These are phyloP conservation scores for Ardeotis arabs DNA, from an alignment of 2,113 vertebrate genomes.

Conservation along the genomic window DNA sequence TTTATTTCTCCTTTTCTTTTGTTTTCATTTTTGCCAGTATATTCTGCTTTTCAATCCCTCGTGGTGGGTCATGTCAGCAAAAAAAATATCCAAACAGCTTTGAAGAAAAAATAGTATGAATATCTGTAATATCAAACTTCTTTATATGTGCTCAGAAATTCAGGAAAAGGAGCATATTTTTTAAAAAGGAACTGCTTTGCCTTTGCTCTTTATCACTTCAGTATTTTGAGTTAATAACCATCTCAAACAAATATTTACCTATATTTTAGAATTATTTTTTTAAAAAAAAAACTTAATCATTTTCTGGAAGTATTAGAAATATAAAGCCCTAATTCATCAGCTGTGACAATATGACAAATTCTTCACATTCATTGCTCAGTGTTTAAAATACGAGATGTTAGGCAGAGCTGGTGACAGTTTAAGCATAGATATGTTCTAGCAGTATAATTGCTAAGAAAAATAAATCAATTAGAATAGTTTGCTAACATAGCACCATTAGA, in stretches of 20 bases:
- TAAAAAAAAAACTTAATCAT: not conserved
- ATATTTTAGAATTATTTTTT: not conserved
- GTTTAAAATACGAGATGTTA: not conserved
- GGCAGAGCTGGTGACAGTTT: not conserved
- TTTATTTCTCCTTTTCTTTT: not conserved
- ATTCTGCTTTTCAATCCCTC: not conserved
- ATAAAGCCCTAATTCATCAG: not conserved
- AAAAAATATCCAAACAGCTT: not conserved
- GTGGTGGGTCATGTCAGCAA: not conserved
- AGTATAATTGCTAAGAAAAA: conserved; percentile 28
- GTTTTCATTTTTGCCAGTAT: not conserved
- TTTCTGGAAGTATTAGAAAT: not conserved
- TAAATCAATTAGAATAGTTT: conserved; percentile 51
- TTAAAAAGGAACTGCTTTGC: not conserved
- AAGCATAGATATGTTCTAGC: not conserved
- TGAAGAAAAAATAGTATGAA: not conserved
- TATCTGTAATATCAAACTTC: not conserved
- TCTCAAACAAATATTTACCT: not conserved
- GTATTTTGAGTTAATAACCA: not conserved
- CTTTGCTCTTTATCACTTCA: not conserved
- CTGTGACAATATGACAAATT: not conserved
- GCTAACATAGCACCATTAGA: conserved; percentile 36
- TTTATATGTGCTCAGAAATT: not conserved
- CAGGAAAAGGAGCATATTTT: not conserved
- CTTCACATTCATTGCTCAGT: not conserved